Evolutionary conservation across 2,797 vertebrate genomes (phyloP), one percentile per base, ranked within the genome.

Genomic region (Chloroceryle amazona): DNA sequence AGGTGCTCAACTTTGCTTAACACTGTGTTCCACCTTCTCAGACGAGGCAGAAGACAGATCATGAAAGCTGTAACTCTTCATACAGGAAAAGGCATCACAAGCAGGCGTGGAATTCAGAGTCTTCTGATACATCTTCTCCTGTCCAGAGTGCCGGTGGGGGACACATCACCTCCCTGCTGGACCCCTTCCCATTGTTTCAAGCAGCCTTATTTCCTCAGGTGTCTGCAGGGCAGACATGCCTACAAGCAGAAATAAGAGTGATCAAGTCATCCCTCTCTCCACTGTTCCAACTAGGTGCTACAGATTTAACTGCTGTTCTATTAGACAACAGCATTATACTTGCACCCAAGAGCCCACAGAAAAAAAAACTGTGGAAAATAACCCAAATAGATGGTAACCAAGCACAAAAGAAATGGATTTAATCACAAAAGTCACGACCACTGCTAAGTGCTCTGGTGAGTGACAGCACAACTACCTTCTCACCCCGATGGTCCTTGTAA

Each of bases 91-190:
- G 12, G 51, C 35, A 75, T 11, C 29, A 1, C 28, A 47, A n/a
- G 49, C 39, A 73, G n/a, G 26, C 3, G 1, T 1, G 1, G 0
- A 13, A 4, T 41, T n/a, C 67, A 31, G 67, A 31, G 67, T 61
- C 57, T 74, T 81, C 52, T 20, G 22, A 1, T 9, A 31, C 3
- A 7, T 35, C 42, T 29, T 35, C 42, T 29, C 15, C 17, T 25
- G 2, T 13, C n/a, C 4, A 1, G 13, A n/a, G 9, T 33, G 18
- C 4, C 46, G 31, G 22, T 39, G 31, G 3, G 11, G 26, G 9
- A 57, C 10, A 57, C 10, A 2, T 2, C 18, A 15, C 6, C 13
- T 68, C 37, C n/a, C 6, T 7, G 19, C n/a, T 18, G 47, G 9
- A 17, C 29, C n/a, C 8, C 37, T 39, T 76, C 28, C n/a, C 20